Evolutionary conservation across 2,113 vertebrate species (phyloP).

Genomic region (Lichenostomus cassidix): DNA sequence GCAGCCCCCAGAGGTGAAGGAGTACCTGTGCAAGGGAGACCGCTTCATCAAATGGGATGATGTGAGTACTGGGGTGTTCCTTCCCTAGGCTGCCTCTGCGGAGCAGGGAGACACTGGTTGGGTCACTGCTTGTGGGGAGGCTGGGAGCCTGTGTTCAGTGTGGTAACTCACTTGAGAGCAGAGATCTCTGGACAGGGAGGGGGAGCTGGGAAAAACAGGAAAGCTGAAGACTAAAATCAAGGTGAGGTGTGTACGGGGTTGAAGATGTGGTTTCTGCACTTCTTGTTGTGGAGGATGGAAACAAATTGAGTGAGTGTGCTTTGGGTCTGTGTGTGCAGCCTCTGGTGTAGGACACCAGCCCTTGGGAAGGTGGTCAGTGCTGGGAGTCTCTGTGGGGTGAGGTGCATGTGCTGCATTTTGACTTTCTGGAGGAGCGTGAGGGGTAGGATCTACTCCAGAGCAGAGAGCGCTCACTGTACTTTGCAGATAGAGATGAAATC

Average conservation of each 20-base stretch:
- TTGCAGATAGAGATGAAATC: not conserved
- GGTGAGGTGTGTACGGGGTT: no score
- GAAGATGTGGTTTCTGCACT: not conserved
- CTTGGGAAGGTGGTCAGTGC: fast-evolving
- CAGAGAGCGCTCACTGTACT: not conserved
- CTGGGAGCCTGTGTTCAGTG: not conserved
- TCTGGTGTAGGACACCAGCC: not conserved
- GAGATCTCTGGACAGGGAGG: not conserved
- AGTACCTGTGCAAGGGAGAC: slow-evolving; percentile 89
- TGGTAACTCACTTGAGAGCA: not conserved
- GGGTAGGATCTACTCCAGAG: not conserved
- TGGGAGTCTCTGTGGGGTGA: not conserved
- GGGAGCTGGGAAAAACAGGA: not conserved
- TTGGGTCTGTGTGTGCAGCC: not conserved
- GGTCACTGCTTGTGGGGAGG: not conserved
- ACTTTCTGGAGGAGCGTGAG: fast-evolving
- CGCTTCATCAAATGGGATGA: slow-evolving; percentile 96
- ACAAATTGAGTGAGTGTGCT: not conserved
- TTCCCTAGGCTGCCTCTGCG: fast-evolving
- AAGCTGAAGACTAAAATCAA: not conserved
- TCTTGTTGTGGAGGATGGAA: not conserved
- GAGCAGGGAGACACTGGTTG: not conserved
- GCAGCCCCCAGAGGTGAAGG: slow-evolving; percentile 81
- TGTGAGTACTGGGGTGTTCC: slow-evolving; percentile 76
- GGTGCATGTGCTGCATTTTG: fast-evolving